Evolutionary conservation across 30 jellyfish, hydroid and myxozoan species (phyloP), one percentile per base, ranked within the genome.

Genomic region (Rhopilema esculentum): DNA sequence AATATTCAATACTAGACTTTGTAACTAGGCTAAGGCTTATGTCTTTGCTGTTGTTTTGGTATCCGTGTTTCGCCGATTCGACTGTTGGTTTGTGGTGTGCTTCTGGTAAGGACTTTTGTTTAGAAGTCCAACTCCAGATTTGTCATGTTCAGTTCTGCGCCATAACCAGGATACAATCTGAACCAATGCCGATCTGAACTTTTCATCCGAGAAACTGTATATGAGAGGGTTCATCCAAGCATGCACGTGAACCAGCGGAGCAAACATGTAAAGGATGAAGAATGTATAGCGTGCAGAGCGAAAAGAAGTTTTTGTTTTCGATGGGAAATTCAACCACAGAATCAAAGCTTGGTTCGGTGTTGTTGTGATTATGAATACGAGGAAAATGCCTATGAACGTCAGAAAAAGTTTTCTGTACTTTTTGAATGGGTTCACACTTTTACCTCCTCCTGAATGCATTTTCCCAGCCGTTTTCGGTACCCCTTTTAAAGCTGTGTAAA

Each of bases 341-440:
- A 87, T 87, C 83, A 62, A 52, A 28, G 87, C 95, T 29, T 87
- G 95, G 49, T 87, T 87, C 18, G 95, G 95, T 21, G 95, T 87
- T 16, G 95, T 87, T 26, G 95, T 87, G 1, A 77, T 75, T 23
- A 87, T 63, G 82, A 87, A 87, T 9, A 82, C 50, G 30, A 87
- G 23, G 48, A 87, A 65, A 28, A 87, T 76, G 69, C 84, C 49
- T 19, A 49, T 22, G 22, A 87, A 69, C 90, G 67, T 87, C 64
- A 77, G 26, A 73, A 76, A 53, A 18, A 87, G 73, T 68, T 75
- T 87, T 50, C 71, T 74, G 76, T 68, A 64, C 57, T 71, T 83
- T 65, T 19, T 21, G 24, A 77, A 17, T 1, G 88, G 77, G 78
- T 65, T 66, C 16, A 30, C 40, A 8, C n/a, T 22, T 21, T 62